These are phyloP conservation scores for Chelon auratus DNA, from an alignment of 2,797 vertebrate species.

Conservation along the genomic window DNA sequence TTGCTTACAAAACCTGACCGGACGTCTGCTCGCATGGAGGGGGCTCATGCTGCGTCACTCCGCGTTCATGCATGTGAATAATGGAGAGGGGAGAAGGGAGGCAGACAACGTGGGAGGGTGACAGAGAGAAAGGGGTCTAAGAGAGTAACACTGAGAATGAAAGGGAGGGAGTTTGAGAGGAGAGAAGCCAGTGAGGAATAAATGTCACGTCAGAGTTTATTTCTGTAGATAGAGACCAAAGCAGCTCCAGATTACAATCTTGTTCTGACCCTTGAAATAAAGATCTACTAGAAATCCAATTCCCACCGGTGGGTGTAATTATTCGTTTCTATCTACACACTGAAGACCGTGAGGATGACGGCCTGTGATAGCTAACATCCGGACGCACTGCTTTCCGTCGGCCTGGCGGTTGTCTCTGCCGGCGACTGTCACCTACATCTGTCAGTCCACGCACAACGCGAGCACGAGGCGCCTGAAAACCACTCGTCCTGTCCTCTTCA, in stretches of 20 bases:
- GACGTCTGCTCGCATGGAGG: slow-evolving; percentile 36
- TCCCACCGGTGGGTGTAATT: slow-evolving; percentile 40
- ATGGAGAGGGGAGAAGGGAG: slow-evolving; percentile 12
- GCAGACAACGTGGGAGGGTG: slow-evolving; percentile 25
- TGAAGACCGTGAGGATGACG: slow-evolving; percentile 29
- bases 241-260: slow-evolving; percentile 32
- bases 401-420: slow-evolving; percentile 13
- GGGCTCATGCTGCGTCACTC: slow-evolving; percentile 23
- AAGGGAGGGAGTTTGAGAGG: neutral
- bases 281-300: slow-evolving; percentile 38
- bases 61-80: slow-evolving; percentile 11
- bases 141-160: neutral
- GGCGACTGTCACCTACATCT: slow-evolving; percentile 9
- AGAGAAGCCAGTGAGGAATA: neutral
- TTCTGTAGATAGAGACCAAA: slow-evolving; percentile 15
- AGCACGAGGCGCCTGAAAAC: neutral
- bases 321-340: slow-evolving; percentile 49
- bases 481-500: neutral
- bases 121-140: neutral
- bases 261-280: slow-evolving; percentile 15
- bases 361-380: slow-evolving; percentile 43
- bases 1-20: slow-evolving; percentile 32
- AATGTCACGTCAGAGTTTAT: slow-evolving; percentile 37
- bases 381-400: slow-evolving; percentile 28
- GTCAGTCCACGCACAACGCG: slow-evolving; percentile 4